Evolutionary conservation across 2,888 invertebrate species (phyloP).

Genomic region (Pseudococcus jackbeardsleyi): DNA sequence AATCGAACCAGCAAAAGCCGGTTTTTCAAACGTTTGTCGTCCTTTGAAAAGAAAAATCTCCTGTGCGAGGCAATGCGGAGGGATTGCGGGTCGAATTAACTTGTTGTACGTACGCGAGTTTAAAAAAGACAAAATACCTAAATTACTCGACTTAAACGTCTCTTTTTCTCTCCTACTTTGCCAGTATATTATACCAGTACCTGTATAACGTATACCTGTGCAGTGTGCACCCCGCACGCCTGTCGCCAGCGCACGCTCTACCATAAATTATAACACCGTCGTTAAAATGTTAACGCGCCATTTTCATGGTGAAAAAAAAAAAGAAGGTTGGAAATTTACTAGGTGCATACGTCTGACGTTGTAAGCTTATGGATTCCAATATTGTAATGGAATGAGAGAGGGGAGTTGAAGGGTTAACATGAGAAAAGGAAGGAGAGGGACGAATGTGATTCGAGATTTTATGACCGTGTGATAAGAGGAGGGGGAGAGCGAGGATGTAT

Average conservation of each 20-base stretch:
- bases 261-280: constrained; percentile 48
- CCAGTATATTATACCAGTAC: neutral
- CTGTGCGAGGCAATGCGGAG: neutral
- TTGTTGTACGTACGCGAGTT: constrained; percentile 22
- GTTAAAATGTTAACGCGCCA: constrained; percentile 51
- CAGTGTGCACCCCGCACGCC: neutral
- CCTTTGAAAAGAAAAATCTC: constrained; percentile 39
- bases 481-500: too few species aligned
- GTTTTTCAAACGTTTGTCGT: neutral
- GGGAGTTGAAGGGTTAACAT: too few species aligned
- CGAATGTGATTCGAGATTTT: too few species aligned
- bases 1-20: constrained; percentile 5
- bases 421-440: too few species aligned
- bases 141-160: constrained; percentile 35
- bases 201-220: neutral
- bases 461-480: too few species aligned
- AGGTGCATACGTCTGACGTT: neutral
- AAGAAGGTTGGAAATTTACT: constrained; percentile 1
- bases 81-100: constrained; percentile 24
- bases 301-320: neutral
- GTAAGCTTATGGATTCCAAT: neutral
- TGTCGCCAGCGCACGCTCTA: constrained; percentile 15
- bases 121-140: constrained; percentile 50
- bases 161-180: neutral
- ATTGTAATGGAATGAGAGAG: too few species aligned